phyloP scores from a whole-genome alignment of 2,888 invertebrate genomes.

The Listrodromus nycthemerus region DNA sequence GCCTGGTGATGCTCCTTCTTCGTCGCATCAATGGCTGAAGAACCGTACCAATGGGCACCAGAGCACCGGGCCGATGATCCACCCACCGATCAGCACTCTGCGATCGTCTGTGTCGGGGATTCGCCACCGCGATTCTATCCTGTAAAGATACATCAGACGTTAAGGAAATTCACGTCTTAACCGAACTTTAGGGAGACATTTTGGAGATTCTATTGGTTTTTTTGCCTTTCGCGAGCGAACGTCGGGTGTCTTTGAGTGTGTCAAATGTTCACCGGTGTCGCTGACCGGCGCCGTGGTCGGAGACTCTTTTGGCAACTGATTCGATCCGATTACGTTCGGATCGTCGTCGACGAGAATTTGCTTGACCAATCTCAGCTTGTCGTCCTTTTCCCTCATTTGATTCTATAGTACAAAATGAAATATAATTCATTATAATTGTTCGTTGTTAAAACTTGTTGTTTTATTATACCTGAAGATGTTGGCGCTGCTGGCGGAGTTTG shows the following conservation, averaged over 20 bases:
- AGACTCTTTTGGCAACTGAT: slow-evolving; percentile 65
- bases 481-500: slow-evolving; percentile 87
- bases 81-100: slow-evolving; percentile 94
- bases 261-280: slow-evolving; percentile 64
- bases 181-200: neutral
- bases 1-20: slow-evolving; percentile 93
- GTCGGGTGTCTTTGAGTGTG: slow-evolving; percentile 71
- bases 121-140: slow-evolving; percentile 88
- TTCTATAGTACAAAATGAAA: slow-evolving; percentile 76
- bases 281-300: slow-evolving; percentile 40
- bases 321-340: slow-evolving; percentile 69
- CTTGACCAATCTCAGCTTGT: slow-evolving; percentile 87
- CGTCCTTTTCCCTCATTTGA: slow-evolving; percentile 87
- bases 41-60: slow-evolving; percentile 94
- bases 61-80: slow-evolving; percentile 93
- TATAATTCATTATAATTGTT: neutral
- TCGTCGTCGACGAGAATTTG: slow-evolving; percentile 86
- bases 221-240: slow-evolving; percentile 62
- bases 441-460: neutral
- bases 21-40: slow-evolving; percentile 93
- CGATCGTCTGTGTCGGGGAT: slow-evolving; percentile 92
- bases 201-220: neutral
- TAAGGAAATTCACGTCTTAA: neutral
- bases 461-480: slow-evolving; percentile 85
- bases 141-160: slow-evolving; percentile 80